Percentiles rank a stretch among this genome's conserved stretches.
These are phyloP conservation scores for Elmis aenea DNA, from an alignment of 2,888 invertebrate genomes.

Conservation along the genomic window DNA sequence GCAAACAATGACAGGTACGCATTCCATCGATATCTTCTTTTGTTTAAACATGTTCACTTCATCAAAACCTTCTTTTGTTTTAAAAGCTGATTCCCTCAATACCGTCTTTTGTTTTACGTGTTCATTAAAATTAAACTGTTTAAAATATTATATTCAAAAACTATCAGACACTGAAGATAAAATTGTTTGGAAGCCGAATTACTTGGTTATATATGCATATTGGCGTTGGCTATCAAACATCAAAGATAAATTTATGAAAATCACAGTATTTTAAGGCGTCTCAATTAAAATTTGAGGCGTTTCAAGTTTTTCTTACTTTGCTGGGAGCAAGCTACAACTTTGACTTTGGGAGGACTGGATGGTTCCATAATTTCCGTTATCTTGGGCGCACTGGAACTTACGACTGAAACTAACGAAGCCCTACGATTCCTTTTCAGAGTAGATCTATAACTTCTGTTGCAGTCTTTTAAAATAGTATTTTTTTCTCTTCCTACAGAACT, in stretches of 20 bases:
- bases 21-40: too few relatives aligned
- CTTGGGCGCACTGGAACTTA: slow-evolving; percentile 16
- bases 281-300: slow-evolving; percentile 27
- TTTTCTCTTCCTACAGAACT: slow-evolving; percentile 1
- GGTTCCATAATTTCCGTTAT: slow-evolving; percentile 25
- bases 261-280: slow-evolving; percentile 1
- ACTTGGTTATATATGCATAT: too few relatives aligned
- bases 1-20: too few relatives aligned
- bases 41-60: too few relatives aligned
- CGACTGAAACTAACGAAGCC: slow-evolving; percentile 20
- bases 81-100: too few relatives aligned
- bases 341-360: slow-evolving; percentile 37
- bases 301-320: slow-evolving; percentile 40
- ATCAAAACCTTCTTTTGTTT: too few relatives aligned
- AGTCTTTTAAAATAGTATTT: slow-evolving; percentile 4
- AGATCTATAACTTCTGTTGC: slow-evolving; percentile 3
- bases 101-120: too few relatives aligned
- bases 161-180: too few relatives aligned
- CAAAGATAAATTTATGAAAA: not conserved
- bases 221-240: too few relatives aligned
- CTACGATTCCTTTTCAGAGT: slow-evolving; percentile 10
- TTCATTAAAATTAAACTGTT: too few relatives aligned
- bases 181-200: too few relatives aligned
- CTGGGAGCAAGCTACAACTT: slow-evolving; percentile 34
- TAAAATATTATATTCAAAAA: too few relatives aligned